Evolutionary conservation across 2,888 invertebrate genomes (phyloP).

Genomic region (Polyommatus iphigenia): DNA sequence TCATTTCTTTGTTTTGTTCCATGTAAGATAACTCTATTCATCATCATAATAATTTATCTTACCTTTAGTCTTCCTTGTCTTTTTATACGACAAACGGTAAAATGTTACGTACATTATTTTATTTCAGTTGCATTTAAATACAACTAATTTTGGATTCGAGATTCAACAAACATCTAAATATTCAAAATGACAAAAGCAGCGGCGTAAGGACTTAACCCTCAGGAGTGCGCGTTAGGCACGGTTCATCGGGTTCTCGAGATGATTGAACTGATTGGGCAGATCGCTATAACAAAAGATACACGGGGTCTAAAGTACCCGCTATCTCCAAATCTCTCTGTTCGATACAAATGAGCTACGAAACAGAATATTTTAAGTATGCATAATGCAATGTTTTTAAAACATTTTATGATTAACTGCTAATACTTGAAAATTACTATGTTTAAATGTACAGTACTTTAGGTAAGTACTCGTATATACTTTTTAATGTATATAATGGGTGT

Average conservation of each 20-base stretch:
- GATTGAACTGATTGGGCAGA: slow-evolving; percentile 77
- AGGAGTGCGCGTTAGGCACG: slow-evolving; percentile 64
- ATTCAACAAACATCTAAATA: slow-evolving; percentile 50
- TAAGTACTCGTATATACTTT: too few relatives aligned
- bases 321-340: neutral
- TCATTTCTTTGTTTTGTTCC: too few relatives aligned
- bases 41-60: too few relatives aligned
- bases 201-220: slow-evolving; percentile 72
- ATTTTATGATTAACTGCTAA: too few relatives aligned
- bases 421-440: too few relatives aligned
- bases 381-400: neutral
- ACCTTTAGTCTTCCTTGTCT: neutral
- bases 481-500: too few relatives aligned
- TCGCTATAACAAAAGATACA: slow-evolving; percentile 66
- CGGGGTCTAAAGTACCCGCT: slow-evolving; percentile 44
- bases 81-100: neutral
- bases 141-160: neutral
- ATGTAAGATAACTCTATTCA: neutral
- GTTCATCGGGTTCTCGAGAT: slow-evolving; percentile 74
- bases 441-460: too few relatives aligned
- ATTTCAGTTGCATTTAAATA: neutral
- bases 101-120: neutral
- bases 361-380: neutral
- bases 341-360: neutral
- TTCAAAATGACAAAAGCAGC: slow-evolving; percentile 69